Conservation (phyloP, 2,797 vertebrate genomes). For the Aulostomus chinensis region DNA sequence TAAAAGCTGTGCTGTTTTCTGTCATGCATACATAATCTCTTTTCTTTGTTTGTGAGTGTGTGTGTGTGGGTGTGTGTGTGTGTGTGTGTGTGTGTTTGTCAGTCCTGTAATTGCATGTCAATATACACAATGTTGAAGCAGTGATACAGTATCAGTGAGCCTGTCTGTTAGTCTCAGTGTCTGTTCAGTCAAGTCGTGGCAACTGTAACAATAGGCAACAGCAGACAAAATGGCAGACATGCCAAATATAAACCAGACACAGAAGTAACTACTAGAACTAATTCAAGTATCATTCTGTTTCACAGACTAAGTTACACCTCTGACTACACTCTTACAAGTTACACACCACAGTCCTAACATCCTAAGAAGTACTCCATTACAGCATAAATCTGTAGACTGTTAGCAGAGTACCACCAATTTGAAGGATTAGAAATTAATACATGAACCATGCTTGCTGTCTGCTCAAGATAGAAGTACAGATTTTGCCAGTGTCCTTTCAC, state of each 20-base stretch:
- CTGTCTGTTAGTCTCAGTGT: slow-evolving; percentile 20
- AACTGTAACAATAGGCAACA: slow-evolving; percentile 55
- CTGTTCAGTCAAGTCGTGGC: slow-evolving; percentile 56
- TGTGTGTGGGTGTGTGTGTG: slow-evolving; percentile 22
- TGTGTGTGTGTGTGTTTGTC: slow-evolving; percentile 26
- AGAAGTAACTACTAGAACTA: slow-evolving; percentile 54
- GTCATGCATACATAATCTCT: slow-evolving; percentile 71
- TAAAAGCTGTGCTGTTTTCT: slow-evolving; percentile 78
- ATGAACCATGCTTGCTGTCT: slow-evolving; percentile 1
- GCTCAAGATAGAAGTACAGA: slow-evolving; percentile 28
- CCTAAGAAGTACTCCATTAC: slow-evolving; percentile 52
- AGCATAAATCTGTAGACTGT: slow-evolving; percentile 34
- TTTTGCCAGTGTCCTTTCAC: neutral
- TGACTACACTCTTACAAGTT: slow-evolving; percentile 58
- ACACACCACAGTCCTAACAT: slow-evolving; percentile 65
- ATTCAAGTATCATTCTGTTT: slow-evolving; percentile 68
- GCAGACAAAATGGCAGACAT: slow-evolving; percentile 57
- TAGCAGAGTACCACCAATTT: slow-evolving; percentile 30
- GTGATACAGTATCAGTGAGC: slow-evolving; percentile 26
- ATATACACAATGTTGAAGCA: slow-evolving; percentile 37
- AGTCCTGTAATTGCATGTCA: slow-evolving; percentile 36
- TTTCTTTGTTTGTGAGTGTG: neutral
- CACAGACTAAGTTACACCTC: slow-evolving; percentile 65
- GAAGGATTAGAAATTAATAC: slow-evolving; percentile 19
- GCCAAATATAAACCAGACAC: slow-evolving; percentile 59